Evolutionary conservation across 1,140 invertebrate species (phyloP), one percentile per base, ranked within the genome.

Genomic region (Trypoxylus dichotomus): DNA sequence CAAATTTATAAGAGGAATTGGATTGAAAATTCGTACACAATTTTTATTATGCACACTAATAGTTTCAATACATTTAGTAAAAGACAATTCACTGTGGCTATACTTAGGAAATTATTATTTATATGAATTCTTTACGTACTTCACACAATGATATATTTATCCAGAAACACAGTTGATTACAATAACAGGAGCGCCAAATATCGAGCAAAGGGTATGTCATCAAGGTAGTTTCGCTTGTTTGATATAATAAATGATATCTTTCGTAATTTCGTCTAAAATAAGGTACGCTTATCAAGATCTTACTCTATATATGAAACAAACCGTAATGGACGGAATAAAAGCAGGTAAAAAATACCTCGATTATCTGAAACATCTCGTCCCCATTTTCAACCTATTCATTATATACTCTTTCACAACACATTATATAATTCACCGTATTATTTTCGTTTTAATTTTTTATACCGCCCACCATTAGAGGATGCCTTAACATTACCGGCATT

Each of bases 381-480:
- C 24, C 60, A 68, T 27, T 68, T 58, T 29, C 60, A 29, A 68
- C 21, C 60, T 68, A 68, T 68, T 68, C 60, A 68, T 68, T 68
- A 68, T 29, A 10, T 25, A 68, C 60, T 68, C 21, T 68, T 68
- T 68, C 60, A 68, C 60, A 68, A 68, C 60, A 68, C 60, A 68
- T 68, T 68, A 68, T 68, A 68, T 68, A 68, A 68, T 68, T 68
- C 60, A 68, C 19, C 21, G 60, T 68, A 68, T 68, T 68, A 68
- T 68, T 68, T 68, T 68, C 60, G 24, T 24, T 68, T 68, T 68
- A 68, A 54, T 68, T 68, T 68, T 68, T 68, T 68, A 68, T 68
- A 68, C 60, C 60, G 27, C 60, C 60, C 27, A 68, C 60, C 13
- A 68, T 68, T 68, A 68, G 60, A 29, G n/a, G 60, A 27, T 68